Base-by-base conservation (phyloP, 2,888 invertebrate species). In the Entomobrya proxima region DNA sequence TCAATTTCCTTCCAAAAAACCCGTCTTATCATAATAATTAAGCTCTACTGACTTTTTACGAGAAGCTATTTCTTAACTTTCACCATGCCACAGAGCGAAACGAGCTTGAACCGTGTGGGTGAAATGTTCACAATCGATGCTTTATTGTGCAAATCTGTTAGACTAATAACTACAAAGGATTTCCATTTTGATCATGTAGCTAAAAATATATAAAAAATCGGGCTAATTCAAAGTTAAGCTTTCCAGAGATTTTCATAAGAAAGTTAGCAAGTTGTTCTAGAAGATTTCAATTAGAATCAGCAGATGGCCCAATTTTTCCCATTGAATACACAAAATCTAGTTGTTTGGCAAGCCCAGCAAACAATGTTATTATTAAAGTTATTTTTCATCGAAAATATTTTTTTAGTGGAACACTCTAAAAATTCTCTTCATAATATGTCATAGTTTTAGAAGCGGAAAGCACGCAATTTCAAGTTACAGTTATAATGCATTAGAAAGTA, bases 281-380 rank as follows among this genome's bases (percentile, higher is more conserved):
- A 44, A 44, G 27, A 27, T 47, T 7, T n/a, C 40, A 18, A n/a
- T 37, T 72, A 9, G 21, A 67, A 37, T 37, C 37, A 61, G 58
- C 82, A 83, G 47, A 64, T 83, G 82, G 75, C 40, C 75, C 76
- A 76, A 55, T 76, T 82, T 61, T 61, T 75, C 27, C n/a, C 35
- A 44, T 24, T 44, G 69, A 67, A 37, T 67, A 37, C 64, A 40
- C 27, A 69, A 40, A 69, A 18, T 44, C 58, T 61, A 58, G 74
- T 58, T 67, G 35, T 24, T 11, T 61, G 30, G 13, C 21, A 6
- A 64, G 7, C 6, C 18, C 13, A 37, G 15, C 21, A 21, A 7
- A 40, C 15, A 24, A 30, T 58, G n/a, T n/a, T n/a, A 15, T 30
- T 11, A 30, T 15, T 4, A 58, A 58, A 27, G 15, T 27, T 15